Evolutionary conservation across 92 coral and sea anemone genomes (phyloP).

Genomic region (Heteractis magnifica): DNA sequence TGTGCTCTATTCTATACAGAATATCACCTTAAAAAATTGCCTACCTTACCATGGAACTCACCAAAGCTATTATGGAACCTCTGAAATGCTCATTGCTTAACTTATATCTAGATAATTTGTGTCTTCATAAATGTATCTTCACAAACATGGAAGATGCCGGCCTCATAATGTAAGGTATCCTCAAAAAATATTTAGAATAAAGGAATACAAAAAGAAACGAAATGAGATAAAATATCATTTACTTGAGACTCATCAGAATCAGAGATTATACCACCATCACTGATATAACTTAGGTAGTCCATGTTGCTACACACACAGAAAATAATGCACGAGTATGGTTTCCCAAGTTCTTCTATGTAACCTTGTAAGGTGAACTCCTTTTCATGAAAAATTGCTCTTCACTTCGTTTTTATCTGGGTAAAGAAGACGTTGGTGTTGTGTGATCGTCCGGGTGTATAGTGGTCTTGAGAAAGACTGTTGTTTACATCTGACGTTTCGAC

Average conservation of each 20-base stretch:
- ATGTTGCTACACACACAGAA: constrained; percentile 32
- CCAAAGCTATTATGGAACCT: neutral
- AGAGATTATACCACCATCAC: constrained; percentile 1
- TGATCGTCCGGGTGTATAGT: too few relatives aligned
- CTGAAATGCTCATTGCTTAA: neutral
- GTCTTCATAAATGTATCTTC: neutral
- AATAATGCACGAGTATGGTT: constrained; percentile 23
- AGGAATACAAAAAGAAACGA: too few relatives aligned
- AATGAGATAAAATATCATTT: neutral
- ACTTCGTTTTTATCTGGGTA: constrained; percentile 43
- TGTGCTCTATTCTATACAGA: too few relatives aligned
- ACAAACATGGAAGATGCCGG: neutral
- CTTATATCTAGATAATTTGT: neutral
- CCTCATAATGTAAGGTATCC: neutral
- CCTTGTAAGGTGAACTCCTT: constrained; percentile 29
- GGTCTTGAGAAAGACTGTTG: too few relatives aligned
- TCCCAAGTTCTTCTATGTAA: constrained; percentile 50
- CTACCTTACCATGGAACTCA: neutral
- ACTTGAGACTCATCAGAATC: constrained; percentile 5
- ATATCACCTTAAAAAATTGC: neutral
- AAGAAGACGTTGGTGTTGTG: too few relatives aligned
- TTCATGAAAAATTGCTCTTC: constrained; percentile 28
- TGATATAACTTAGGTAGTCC: constrained; percentile 39
- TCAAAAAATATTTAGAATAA: neutral
- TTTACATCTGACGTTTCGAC: too few relatives aligned